Evolutionary conservation across 37 sponge, comb jelly and placozoan genomes (phyloP), one percentile per base, ranked within the genome.

Genomic region (Ephydatia muelleri): DNA sequence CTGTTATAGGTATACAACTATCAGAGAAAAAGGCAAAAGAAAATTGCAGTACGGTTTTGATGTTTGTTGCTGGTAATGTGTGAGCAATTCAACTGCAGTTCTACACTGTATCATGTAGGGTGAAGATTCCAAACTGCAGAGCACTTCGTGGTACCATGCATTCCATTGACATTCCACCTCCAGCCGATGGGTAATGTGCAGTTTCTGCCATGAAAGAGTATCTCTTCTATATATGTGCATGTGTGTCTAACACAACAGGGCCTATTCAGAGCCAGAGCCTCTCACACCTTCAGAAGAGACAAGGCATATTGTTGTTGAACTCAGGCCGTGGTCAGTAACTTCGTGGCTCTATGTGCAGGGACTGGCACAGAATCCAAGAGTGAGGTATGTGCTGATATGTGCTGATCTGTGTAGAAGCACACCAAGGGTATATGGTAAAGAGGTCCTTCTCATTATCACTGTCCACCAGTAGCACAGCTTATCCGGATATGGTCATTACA

Each of bases 331-430:
- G 2, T 33, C 75, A 35, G 22, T 76, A 27, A 26, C 65, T 32
- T 64, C 75, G 22, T 83, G 84, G 84, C 31, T 43, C 5, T 75
- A 74, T 83, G 76, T 83, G 19, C 84, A 83, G 75, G 49, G 29
- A 2, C 75, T 74, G 9, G 39, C 84, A 49, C 75, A 73, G 64
- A 83, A 83, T 35, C 84, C 84, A 12, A 70, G 84, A 74, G 8
- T 83, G 29, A 47, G 84, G 84, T 83, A 83, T 28, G 70, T 28
- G 29, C 5, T 29, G n/a, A n/a, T n/a, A n/a, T n/a, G n/a, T n/a
- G n/a, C n/a, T n/a, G n/a, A n/a, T n/a, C n/a, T n/a, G n/a, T 25
- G 8, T 32, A 65, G 21, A 65, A 65, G 21, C 16, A 21, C 67
- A 65, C 16, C n/a, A n/a, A n/a, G n/a, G n/a, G n/a, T n/a, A n/a